Conservation (phyloP, 2,888 invertebrate species). For the Lasioglossum malachurum region DNA sequence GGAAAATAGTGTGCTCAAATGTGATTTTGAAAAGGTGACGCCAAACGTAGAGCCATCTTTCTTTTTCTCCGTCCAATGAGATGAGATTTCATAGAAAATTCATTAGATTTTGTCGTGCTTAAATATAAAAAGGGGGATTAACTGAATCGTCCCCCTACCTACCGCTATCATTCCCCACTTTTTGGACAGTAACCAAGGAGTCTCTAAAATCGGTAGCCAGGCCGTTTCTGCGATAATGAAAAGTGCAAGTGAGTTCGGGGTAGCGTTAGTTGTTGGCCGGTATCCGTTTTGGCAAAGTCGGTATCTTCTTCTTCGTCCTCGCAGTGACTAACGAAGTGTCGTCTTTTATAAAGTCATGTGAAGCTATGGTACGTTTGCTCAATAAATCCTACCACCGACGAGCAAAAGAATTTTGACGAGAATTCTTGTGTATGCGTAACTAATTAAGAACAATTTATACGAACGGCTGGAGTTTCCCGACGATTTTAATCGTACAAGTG, state of each 20-base stretch:
- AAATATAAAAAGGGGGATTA: neutral
- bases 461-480: slow-evolving; percentile 22
- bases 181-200: slow-evolving; percentile 71
- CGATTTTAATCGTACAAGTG: slow-evolving; percentile 9
- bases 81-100: slow-evolving; percentile 23
- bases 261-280: slow-evolving; percentile 80
- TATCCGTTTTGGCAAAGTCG: slow-evolving; percentile 80
- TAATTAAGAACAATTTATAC: slow-evolving; percentile 32
- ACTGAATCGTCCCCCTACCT: slow-evolving; percentile 31
- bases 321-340: slow-evolving; percentile 36
- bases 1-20: neutral
- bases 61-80: neutral
- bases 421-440: slow-evolving; percentile 23
- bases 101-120: slow-evolving; percentile 2
- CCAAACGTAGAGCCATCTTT: neutral
- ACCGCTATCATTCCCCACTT: slow-evolving; percentile 65
- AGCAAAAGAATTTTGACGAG: slow-evolving; percentile 30
- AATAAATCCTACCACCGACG: slow-evolving; percentile 19
- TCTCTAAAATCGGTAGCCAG: slow-evolving; percentile 80
- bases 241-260: slow-evolving; percentile 72
- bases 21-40: neutral
- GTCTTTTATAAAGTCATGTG: slow-evolving; percentile 35
- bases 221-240: slow-evolving; percentile 78
- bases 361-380: slow-evolving; percentile 57
- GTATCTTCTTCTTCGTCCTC: slow-evolving; percentile 36